These are phyloP conservation scores for Melierax canorus DNA, from an alignment of 2,113 vertebrate genomes.

Conservation along the genomic window DNA sequence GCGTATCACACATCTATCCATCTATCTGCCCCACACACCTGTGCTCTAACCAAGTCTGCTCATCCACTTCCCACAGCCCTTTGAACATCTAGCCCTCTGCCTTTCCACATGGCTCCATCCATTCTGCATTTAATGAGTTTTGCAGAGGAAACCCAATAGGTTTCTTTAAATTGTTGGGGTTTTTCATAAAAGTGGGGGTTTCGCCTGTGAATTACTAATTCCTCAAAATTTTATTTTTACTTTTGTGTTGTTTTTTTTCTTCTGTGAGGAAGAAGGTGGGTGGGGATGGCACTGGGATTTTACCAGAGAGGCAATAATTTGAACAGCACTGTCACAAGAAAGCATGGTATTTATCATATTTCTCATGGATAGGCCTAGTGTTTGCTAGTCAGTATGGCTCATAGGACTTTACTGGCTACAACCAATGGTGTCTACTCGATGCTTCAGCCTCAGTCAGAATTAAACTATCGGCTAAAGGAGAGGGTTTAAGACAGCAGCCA, in stretches of 20 bases:
- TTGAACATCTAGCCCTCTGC: not conserved
- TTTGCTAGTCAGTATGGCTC: not conserved
- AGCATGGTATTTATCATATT: not conserved
- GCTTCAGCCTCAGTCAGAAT: not conserved
- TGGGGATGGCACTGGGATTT: not conserved
- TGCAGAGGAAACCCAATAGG: not conserved
- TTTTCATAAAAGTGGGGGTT: not conserved
- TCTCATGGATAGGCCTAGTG: not conserved
- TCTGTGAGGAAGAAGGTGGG: not conserved
- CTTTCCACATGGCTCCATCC: not conserved
- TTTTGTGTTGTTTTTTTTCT: not conserved
- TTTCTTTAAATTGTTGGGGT: not conserved
- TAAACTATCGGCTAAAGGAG: not conserved
- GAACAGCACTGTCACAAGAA: not conserved
- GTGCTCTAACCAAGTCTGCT: not conserved
- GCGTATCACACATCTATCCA: not conserved
- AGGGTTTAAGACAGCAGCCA: not conserved
- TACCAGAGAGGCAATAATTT: not conserved
- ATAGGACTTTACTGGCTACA: not conserved
- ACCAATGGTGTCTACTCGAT: not conserved
- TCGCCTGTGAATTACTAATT: not conserved
- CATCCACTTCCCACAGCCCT: not conserved
- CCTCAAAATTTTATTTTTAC: not conserved
- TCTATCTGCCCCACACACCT: not conserved
- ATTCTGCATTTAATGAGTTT: not conserved